These are phyloP conservation scores for Coilia nasus DNA, from an alignment of 2,797 vertebrate species.

Conservation along the genomic window DNA sequence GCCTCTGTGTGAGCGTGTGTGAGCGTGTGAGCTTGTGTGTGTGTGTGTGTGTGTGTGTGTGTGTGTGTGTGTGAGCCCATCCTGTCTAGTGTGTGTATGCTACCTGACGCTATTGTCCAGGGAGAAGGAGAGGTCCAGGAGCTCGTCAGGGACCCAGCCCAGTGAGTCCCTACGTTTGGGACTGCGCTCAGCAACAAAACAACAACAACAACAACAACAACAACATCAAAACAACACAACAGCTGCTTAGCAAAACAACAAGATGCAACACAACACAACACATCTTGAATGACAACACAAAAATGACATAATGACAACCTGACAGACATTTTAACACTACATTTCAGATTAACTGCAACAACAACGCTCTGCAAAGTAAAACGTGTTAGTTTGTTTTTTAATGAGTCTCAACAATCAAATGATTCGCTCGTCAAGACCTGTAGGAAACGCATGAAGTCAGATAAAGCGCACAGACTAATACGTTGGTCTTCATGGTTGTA, in stretches of 20 bases:
- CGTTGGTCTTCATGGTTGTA: too few relatives aligned
- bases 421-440: background rate
- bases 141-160: conserved; percentile 66
- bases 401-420: background rate
- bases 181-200: conserved; percentile 63
- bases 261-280: conserved; percentile 34
- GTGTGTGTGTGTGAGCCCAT: background rate
- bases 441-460: background rate
- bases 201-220: conserved; percentile 52
- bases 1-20: background rate
- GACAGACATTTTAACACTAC: background rate
- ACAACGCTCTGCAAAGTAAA: background rate
- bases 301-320: background rate
- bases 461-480: background rate
- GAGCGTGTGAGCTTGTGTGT: background rate
- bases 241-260: conserved; percentile 23
- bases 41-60: conserved; percentile 4
- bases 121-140: conserved; percentile 75
- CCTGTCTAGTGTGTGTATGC: conserved; percentile 30
- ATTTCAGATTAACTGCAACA: too few relatives aligned
- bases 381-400: background rate
- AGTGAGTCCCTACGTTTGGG: conserved; percentile 51
- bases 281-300: conserved; percentile 21
- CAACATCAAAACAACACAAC: too few relatives aligned
- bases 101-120: conserved; percentile 72